These are phyloP conservation scores for Castor canadensis DNA, from an alignment of 2,113 vertebrate species.

Conservation along the genomic window DNA sequence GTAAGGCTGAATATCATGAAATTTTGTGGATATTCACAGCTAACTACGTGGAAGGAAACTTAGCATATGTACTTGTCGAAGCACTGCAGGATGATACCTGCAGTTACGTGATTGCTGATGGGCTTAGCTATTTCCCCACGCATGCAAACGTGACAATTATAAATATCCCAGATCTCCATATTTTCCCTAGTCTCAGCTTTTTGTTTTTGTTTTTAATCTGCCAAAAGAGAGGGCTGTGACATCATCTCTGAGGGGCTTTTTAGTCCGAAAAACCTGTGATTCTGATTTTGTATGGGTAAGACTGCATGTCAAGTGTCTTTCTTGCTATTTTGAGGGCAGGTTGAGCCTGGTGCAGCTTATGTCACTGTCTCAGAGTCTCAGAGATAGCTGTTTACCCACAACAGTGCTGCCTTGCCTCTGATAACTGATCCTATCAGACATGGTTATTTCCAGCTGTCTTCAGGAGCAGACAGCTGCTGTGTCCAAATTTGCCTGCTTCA, in stretches of 20 bases:
- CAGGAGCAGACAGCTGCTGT: conserved; percentile 65
- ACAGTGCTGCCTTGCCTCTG: conserved; percentile 51
- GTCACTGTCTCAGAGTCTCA: conserved; percentile 47
- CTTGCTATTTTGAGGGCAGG: conserved; percentile 55
- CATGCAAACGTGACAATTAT: not conserved
- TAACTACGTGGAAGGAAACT: not conserved
- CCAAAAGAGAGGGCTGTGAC: not conserved
- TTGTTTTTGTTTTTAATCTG: not conserved
- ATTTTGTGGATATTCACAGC: not conserved
- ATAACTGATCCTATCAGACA: conserved; percentile 67
- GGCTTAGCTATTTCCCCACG: not conserved
- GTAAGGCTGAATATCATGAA: not conserved
- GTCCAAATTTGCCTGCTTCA: conserved; percentile 54
- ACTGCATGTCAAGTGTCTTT: not conserved
- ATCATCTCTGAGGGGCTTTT: not conserved
- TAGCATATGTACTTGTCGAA: not conserved
- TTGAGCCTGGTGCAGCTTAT: conserved; percentile 22
- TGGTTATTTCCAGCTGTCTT: conserved; percentile 74
- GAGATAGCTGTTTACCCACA: conserved; percentile 71
- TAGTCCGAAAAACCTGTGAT: not conserved
- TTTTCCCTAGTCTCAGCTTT: not conserved
- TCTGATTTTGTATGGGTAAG: not conserved
- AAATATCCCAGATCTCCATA: not conserved
- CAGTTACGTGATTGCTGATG: not conserved
- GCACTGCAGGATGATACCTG: not conserved